These are phyloP conservation scores for Syngnathus typhle DNA, from an alignment of 2,113 vertebrate species.

Conservation along the genomic window DNA sequence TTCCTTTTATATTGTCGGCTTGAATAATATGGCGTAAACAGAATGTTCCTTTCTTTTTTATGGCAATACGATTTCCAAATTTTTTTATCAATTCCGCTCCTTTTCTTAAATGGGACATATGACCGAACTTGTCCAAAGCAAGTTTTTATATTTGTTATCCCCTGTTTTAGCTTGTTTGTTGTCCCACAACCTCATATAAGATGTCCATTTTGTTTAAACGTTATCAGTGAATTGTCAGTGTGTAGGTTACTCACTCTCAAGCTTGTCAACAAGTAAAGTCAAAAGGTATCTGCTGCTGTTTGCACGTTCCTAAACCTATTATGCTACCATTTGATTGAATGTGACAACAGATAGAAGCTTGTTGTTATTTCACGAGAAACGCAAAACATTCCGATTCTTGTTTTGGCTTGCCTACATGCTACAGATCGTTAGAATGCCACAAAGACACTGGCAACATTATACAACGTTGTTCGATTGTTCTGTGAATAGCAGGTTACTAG, in stretches of 20 bases:
- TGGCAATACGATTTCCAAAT: background rate
- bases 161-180: background rate
- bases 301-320: background rate
- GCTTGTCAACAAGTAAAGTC: background rate
- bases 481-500: background rate
- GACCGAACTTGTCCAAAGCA: background rate
- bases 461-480: background rate
- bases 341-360: conserved; percentile 14
- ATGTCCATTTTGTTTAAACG: too few species aligned
- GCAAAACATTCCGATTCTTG: conserved; percentile 35
- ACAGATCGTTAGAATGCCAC: conserved; percentile 30
- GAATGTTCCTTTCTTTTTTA: background rate
- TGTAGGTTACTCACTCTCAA: background rate
- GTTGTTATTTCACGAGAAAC: conserved; percentile 17
- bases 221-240: background rate
- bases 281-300: background rate
- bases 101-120: background rate
- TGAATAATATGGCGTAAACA: background rate
- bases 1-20: background rate
- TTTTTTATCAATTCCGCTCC: too few species aligned
- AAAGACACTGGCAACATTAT: background rate
- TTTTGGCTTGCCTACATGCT: conserved; percentile 19
- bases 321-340: background rate
- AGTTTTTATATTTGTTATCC: background rate
- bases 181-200: too few species aligned